Percentiles rank a stretch among this genome's conserved stretches.
phyloP scores from a whole-genome alignment of 2,888 invertebrate species.

The Microctonus hyperodae region DNA sequence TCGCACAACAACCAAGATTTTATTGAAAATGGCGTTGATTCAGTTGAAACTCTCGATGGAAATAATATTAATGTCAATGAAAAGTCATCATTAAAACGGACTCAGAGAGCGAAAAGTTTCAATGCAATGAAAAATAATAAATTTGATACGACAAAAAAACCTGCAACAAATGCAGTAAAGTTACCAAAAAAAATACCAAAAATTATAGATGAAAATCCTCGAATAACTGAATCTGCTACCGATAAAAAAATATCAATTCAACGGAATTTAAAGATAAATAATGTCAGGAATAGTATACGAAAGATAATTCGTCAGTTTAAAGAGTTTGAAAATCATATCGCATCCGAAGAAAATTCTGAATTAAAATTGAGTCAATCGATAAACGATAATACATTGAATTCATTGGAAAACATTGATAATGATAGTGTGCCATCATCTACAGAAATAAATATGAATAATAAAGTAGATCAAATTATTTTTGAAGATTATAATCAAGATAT shows the following conservation, averaged over 20 bases:
- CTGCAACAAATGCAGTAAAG: constrained; percentile 17
- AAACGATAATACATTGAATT: constrained; percentile 22
- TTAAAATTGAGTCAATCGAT: constrained; percentile 36
- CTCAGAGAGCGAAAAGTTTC: constrained; percentile 51
- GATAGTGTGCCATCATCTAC: constrained; percentile 34
- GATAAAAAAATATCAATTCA: constrained; percentile 34
- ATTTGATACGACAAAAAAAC: constrained; percentile 24
- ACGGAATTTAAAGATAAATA: constrained; percentile 41
- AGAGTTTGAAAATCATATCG: constrained; percentile 57
- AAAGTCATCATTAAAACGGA: constrained; percentile 18
- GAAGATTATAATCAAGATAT: constrained; percentile 36
- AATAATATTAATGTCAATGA: constrained; percentile 12
- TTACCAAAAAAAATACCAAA: constrained; percentile 43
- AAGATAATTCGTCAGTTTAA: constrained; percentile 59
- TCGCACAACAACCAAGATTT: neutral
- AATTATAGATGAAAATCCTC: constrained; percentile 49
- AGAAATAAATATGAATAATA: constrained; percentile 30
- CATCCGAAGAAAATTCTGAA: constrained; percentile 44
- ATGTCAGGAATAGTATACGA: constrained; percentile 56
- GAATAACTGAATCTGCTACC: constrained; percentile 53
- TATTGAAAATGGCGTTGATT: neutral
- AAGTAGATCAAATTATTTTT: constrained; percentile 39
- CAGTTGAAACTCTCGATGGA: neutral
- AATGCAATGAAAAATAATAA: constrained; percentile 57
- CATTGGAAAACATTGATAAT: constrained; percentile 29